phyloP scores from a whole-genome alignment of 2,888 invertebrate species.

The Fragum fragum region DNA sequence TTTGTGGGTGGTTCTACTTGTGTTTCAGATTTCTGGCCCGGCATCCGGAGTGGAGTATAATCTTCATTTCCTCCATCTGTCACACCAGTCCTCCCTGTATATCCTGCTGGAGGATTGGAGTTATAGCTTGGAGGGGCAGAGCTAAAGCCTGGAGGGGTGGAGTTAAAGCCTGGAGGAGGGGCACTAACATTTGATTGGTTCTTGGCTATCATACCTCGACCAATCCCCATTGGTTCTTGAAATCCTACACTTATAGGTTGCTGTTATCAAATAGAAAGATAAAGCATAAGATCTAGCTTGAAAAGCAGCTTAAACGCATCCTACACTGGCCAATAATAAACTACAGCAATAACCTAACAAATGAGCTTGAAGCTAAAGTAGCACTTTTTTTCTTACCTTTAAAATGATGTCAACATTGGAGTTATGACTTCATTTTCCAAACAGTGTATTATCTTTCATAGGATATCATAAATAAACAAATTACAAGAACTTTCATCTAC shows the following conservation, averaged over 20 bases:
- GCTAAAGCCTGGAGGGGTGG: conserved; percentile 6
- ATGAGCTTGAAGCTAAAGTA: too few relatives aligned
- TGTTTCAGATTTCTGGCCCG: conserved; percentile 23
- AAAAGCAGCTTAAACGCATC: too few relatives aligned
- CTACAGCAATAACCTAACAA: too few relatives aligned
- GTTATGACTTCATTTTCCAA: too few relatives aligned
- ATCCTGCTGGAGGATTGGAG: background rate
- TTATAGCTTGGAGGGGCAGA: background rate
- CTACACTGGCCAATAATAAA: too few relatives aligned
- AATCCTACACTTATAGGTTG: conserved; percentile 25
- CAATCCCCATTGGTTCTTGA: conserved; percentile 51
- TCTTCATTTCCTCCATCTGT: background rate
- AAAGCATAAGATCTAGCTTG: too few relatives aligned
- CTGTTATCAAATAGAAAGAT: conserved; percentile 24
- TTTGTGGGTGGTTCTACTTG: background rate
- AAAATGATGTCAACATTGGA: too few relatives aligned
- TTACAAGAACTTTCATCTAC: too few relatives aligned
- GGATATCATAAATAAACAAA: too few relatives aligned
- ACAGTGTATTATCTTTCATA: too few relatives aligned
- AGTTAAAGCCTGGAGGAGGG: background rate
- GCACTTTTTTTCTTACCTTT: too few relatives aligned
- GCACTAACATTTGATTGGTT: background rate
- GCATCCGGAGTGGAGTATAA: conserved; percentile 35
- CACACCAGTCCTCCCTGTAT: background rate
- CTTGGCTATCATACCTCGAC: conserved; percentile 49